These are phyloP conservation scores for Suillia variegata DNA, from an alignment of 2,888 invertebrate genomes.

Conservation along the genomic window DNA sequence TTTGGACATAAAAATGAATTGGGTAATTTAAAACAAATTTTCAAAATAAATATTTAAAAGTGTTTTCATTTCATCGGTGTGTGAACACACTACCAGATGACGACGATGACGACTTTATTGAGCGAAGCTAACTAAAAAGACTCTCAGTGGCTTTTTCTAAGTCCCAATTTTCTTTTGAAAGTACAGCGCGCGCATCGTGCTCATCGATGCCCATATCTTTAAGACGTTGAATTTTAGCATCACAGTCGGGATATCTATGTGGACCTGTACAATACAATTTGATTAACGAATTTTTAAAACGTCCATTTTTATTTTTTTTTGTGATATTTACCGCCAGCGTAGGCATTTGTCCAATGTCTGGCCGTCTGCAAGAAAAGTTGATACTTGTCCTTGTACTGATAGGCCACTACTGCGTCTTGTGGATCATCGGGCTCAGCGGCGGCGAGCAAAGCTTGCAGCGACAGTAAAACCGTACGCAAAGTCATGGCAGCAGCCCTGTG, in stretches of 20 bases:
- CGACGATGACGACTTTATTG: background rate
- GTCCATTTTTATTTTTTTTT: background rate
- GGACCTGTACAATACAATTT: slow-evolving; percentile 65
- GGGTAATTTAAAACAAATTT: background rate
- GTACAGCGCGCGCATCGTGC: slow-evolving; percentile 84
- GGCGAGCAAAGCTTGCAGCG: slow-evolving; percentile 91
- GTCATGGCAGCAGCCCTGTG: slow-evolving; percentile 97
- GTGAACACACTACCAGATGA: too few species aligned
- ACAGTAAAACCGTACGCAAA: slow-evolving; percentile 90
- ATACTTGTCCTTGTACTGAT: slow-evolving; percentile 90
- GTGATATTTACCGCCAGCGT: slow-evolving; percentile 76
- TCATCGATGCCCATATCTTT: slow-evolving; percentile 94
- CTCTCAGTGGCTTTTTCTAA: slow-evolving; percentile 90
- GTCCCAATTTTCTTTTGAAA: slow-evolving; percentile 93
- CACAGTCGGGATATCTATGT: slow-evolving; percentile 76
- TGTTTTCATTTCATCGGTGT: background rate
- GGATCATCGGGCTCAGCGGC: slow-evolving; percentile 94
- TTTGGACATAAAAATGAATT: background rate
- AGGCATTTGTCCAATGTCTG: slow-evolving; percentile 92
- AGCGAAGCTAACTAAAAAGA: slow-evolving; percentile 74
- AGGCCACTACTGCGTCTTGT: slow-evolving; percentile 96
- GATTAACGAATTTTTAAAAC: slow-evolving; percentile 32
- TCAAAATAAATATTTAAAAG: background rate
- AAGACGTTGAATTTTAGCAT: slow-evolving; percentile 85
- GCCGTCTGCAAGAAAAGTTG: slow-evolving; percentile 90